Base-by-base conservation (phyloP, 2,113 vertebrate species). In the Anolis sagrei region DNA sequence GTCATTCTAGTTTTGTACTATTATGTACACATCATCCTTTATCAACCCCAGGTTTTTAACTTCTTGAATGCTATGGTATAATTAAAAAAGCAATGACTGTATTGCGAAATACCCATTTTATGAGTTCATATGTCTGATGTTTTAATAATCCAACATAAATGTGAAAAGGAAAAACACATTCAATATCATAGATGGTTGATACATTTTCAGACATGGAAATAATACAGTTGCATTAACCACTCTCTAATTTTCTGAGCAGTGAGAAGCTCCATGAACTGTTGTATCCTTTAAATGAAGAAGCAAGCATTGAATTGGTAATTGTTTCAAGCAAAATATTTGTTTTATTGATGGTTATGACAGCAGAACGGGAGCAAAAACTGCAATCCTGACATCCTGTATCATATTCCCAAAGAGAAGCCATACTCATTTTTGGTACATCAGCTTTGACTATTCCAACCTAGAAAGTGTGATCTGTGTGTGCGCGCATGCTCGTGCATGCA, bases 1-100 rank as follows among this genome's bases (percentile, higher is more conserved):
- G 36, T 84, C 66, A 32, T 69, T 69, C 49, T 78, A 27, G 69
- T 77, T 84, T 84, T 51, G 21, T 19, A 77, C 34, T 9, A n/a
- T 0, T 23, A 44, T 5, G 2, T 13, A 14, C n/a, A 85, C 25
- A 34, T 49, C 21, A 32, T 19, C 29, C 1, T 29, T 69, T 84
- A 18, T 68, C 62, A 77, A 6, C 64, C 29, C 13, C 34, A 69
- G 14, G 18, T 11, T 51, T 32, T 25, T 34, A 70, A 49, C 70
- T 54, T 70, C 48, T 70, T 29, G 13, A 76, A 54, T n/a, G 29
- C 48, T 10, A 48, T 66, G 19, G 7, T 25, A 29, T 36, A 48
- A 34, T 58, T 51, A 69, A 84, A 84, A 29, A 51, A 48, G 27
- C 32, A 29, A 39, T 85, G 83, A 39, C 4, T 78, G 54, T 49